Base-by-base conservation (phyloP, 2,888 invertebrate genomes). In the Nemoura dubitans region DNA sequence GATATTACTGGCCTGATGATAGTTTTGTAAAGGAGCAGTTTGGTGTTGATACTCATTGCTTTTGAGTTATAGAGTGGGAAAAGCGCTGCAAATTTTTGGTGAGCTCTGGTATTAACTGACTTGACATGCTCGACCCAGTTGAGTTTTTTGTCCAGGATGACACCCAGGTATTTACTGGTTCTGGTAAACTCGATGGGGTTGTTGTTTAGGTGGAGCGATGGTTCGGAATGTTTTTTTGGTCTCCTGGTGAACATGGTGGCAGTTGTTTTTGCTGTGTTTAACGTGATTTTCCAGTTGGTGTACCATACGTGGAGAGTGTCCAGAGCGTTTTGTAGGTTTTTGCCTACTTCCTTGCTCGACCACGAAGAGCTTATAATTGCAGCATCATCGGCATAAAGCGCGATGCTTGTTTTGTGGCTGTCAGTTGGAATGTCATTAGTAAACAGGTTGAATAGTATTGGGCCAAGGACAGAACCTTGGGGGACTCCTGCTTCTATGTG, bases 391-490 rank as follows among this genome's bases (percentile, higher is more conserved):
- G 85, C 82, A 29, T 76, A 87, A 6, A 81, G 30, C 25, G 85
- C 78, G 0, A 27, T 30, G 0, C 6, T 28, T n/a, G 42, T 43
- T 0, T 16, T 16, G 3, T 3, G 21, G 27, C 28, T 0, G 7
- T 25, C 36, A 27, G 29, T 25, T 42, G 87, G 87, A n/a, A 87
- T 25, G 85, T 87, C 85, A 10, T 36, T 28, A 6, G 81, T 83
- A 28, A 28, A 87, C 43, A 86, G n/a, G 29, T 82, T 81, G 16
- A 85, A 87, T 0, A 87, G 81, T 0, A 80, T 6, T 0, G 87
- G 85, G 26, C 85, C 87, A 14, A 87, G 85, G 5, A 80, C 36
- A 25, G 80, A 85, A 27, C 87, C 87, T 29, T 87, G 87, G 0
- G 81, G 85, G 3, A 87, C 87, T 0, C 87, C 85, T 6, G 86